phyloP scores from a whole-genome alignment of 2,113 vertebrate genomes.

The Ammodytes marinus region DNA sequence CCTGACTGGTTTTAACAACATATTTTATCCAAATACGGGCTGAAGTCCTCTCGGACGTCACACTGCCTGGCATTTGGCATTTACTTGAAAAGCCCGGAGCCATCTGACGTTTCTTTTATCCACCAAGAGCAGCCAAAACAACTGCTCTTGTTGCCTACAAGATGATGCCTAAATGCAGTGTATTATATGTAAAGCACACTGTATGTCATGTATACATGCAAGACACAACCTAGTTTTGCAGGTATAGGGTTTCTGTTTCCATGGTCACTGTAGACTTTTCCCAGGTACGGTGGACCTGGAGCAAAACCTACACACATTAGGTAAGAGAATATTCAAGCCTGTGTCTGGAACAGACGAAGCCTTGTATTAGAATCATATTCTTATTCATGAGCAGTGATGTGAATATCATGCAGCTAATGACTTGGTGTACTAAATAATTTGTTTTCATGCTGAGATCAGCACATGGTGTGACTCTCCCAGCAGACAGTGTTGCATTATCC shows the following conservation, averaged over 20 bases:
- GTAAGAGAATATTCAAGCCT: background rate
- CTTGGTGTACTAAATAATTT: constrained; percentile 25
- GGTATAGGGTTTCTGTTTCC: background rate
- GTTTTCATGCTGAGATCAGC: constrained; percentile 38
- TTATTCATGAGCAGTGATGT: constrained; percentile 30
- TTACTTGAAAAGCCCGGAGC: background rate
- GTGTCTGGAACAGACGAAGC: background rate
- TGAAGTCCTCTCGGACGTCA: background rate
- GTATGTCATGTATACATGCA: background rate
- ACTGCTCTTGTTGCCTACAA: background rate
- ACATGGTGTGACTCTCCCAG: constrained; percentile 26
- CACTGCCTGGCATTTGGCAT: background rate
- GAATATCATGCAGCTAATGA: background rate
- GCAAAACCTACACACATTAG: background rate
- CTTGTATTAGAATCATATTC: constrained; percentile 3
- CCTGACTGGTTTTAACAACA: too few species aligned
- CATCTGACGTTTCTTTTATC: background rate
- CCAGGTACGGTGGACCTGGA: background rate
- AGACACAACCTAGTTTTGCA: background rate
- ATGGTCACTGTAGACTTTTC: constrained; percentile 7
- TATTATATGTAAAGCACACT: background rate
- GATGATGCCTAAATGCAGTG: background rate
- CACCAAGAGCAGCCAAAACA: background rate
- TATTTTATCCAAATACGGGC: too few species aligned
- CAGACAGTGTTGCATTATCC: constrained; percentile 7